Percentiles rank a stretch among this genome's conserved stretches.
Evolutionary conservation across 1,140 invertebrate species (phyloP).

Genomic region (Hylyphantes graminicola): DNA sequence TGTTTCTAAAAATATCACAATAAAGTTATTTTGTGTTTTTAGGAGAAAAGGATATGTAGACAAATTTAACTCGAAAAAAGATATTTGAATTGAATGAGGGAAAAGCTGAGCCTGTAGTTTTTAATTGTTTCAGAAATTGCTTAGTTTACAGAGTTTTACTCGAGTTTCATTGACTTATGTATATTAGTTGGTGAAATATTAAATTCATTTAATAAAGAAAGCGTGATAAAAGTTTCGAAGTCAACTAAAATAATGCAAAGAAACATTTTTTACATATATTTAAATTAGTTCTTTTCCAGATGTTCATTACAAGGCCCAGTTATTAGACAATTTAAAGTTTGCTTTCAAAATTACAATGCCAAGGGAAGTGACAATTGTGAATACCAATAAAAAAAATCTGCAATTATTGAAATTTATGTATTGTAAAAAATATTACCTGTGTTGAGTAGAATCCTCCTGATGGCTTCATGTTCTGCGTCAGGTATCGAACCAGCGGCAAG

Average conservation of each 20-base stretch:
- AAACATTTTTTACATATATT: neutral
- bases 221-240: too few relatives aligned
- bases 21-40: too few relatives aligned
- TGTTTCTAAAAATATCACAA: too few relatives aligned
- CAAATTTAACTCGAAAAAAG: too few relatives aligned
- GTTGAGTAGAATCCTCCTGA: constrained; percentile 82
- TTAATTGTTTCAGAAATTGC: too few relatives aligned
- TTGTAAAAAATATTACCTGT: constrained; percentile 63
- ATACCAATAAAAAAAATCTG: neutral
- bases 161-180: too few relatives aligned
- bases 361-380: neutral
- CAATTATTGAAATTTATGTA: neutral
- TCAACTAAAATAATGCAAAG: neutral
- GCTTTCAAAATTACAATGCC: neutral
- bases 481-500: constrained; percentile 76
- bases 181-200: too few relatives aligned
- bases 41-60: too few relatives aligned
- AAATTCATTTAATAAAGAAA: too few relatives aligned
- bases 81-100: too few relatives aligned
- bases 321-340: neutral
- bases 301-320: neutral
- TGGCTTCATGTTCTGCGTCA: constrained; percentile 79
- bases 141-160: too few relatives aligned
- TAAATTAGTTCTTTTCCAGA: neutral
- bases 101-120: too few relatives aligned